These are phyloP conservation scores for Acrobasis suavella DNA, from an alignment of 2,888 invertebrate species.

Conservation along the genomic window DNA sequence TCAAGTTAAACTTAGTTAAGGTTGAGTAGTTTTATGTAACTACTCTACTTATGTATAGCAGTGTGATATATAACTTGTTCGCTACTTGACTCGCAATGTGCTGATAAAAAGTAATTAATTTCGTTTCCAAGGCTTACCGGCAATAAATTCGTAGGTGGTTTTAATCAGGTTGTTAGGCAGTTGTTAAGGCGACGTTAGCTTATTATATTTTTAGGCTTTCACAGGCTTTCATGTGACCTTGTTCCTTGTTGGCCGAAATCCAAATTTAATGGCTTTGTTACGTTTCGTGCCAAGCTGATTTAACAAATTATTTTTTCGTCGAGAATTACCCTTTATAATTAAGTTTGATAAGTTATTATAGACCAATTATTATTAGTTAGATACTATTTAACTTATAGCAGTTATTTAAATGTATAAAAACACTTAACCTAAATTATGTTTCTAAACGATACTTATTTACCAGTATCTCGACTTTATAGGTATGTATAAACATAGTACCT, in stretches of 20 bases:
- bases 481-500: no score
- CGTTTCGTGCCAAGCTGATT: neutral
- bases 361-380: no score
- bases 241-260: neutral
- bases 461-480: no score
- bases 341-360: no score
- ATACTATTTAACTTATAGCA: no score
- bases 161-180: slow-evolving; percentile 25
- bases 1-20: slow-evolving; percentile 20
- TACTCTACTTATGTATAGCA: slow-evolving; percentile 28
- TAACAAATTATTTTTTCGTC: neutral
- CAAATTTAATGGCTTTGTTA: slow-evolving; percentile 7
- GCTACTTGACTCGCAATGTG: slow-evolving; percentile 32
- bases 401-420: no score
- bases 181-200: slow-evolving; percentile 17
- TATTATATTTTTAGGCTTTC: slow-evolving; percentile 8
- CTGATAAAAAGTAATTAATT: slow-evolving; percentile 38
- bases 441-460: no score
- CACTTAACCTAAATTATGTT: no score
- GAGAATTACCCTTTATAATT: neutral
- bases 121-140: slow-evolving; percentile 28
- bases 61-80: slow-evolving; percentile 29
- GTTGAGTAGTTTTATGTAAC: slow-evolving; percentile 31
- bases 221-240: slow-evolving; percentile 9
- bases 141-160: slow-evolving; percentile 27